Conservation (phyloP, 1,140 invertebrate genomes). For the Drosophila subpulchrella region DNA sequence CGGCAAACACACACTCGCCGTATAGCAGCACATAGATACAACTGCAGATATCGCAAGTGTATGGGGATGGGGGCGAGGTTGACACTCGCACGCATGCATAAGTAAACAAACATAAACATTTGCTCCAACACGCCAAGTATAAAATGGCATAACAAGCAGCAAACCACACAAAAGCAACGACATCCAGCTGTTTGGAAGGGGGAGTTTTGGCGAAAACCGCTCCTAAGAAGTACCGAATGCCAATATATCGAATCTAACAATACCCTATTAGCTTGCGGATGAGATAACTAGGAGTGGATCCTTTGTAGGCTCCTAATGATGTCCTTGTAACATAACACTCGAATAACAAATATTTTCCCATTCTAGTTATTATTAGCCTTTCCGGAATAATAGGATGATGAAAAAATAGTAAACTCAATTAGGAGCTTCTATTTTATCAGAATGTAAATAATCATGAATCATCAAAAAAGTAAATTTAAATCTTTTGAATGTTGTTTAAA, state of each 20-base stretch:
- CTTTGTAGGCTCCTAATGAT: not conserved
- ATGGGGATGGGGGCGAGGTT: constrained; percentile 24
- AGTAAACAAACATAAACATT: constrained; percentile 82
- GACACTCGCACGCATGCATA: constrained; percentile 78
- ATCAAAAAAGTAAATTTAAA: no score
- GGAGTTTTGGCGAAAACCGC: constrained; percentile 11
- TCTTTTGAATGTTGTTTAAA: no score
- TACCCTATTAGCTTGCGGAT: constrained; percentile 33
- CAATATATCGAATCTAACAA: constrained; percentile 38
- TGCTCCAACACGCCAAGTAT: constrained; percentile 76
- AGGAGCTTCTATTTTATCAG: no score
- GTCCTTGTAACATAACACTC: not conserved
- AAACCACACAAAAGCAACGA: constrained; percentile 65
- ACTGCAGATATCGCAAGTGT: constrained; percentile 26
- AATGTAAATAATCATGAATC: no score
- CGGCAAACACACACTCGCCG: constrained; percentile 1
- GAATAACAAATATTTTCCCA: not conserved
- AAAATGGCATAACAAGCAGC: constrained; percentile 81
- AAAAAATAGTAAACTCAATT: no score
- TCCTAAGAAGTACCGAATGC: constrained; percentile 8
- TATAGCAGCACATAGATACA: constrained; percentile 18
- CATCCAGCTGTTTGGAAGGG: constrained; percentile 12
- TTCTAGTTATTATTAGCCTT: not conserved
- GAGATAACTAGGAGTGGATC: constrained; percentile 26
- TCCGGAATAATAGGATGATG: not conserved